Percentiles rank a stretch among this genome's conserved stretches.
These are phyloP conservation scores for Drosophila longiperda DNA, from an alignment of 2,888 invertebrate genomes.

Conservation along the genomic window DNA sequence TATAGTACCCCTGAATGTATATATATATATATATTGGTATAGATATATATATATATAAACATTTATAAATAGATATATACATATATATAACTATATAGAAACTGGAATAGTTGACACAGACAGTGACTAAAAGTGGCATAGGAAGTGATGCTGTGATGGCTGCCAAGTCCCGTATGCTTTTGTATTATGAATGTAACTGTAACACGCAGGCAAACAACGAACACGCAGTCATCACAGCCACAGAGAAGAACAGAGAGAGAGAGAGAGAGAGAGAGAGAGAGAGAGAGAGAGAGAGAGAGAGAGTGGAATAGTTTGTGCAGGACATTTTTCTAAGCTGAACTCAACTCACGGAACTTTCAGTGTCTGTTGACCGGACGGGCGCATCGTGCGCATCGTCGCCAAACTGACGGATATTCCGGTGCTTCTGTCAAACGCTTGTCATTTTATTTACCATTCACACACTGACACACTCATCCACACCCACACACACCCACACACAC, in stretches of 20 bases:
- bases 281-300: background rate
- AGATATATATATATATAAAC: conserved; percentile 5
- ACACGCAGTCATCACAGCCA: conserved; percentile 59
- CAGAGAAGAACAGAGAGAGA: background rate
- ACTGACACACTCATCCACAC: conserved; percentile 11
- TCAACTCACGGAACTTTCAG: conserved; percentile 57
- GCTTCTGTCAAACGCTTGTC: conserved; percentile 84
- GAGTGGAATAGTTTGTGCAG: conserved; percentile 25
- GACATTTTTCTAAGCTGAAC: conserved; percentile 61
- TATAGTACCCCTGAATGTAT: conserved; percentile 3
- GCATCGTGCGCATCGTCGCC: conserved; percentile 72
- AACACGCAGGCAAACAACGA: conserved; percentile 70
- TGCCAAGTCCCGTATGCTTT: conserved; percentile 67
- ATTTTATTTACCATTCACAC: conserved; percentile 61
- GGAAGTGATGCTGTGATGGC: conserved; percentile 76
- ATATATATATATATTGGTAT: background rate
- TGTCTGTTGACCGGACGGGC: conserved; percentile 61
- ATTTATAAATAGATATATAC: background rate
- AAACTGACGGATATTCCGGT: conserved; percentile 84
- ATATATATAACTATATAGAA: conserved; percentile 24
- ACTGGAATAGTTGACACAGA: conserved; percentile 74
- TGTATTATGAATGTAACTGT: conserved; percentile 76
- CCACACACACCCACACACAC: background rate
- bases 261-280: background rate
- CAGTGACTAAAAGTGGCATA: conserved; percentile 62